These are phyloP conservation scores for Megaustenia siamemsis DNA, from an alignment of 2,888 invertebrate genomes.

Conservation along the genomic window DNA sequence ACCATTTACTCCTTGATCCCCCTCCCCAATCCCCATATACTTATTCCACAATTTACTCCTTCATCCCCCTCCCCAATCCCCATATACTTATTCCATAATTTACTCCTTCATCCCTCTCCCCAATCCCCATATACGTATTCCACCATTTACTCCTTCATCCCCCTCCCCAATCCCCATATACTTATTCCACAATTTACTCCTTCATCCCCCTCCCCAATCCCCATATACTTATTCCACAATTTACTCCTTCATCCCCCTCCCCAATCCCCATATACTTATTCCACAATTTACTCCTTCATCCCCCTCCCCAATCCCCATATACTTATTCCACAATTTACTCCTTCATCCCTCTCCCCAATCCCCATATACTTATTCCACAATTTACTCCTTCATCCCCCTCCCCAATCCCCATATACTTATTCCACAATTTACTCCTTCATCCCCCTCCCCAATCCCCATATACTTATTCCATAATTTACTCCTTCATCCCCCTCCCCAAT, in stretches of 20 bases:
- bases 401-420: too few species aligned
- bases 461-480: background rate
- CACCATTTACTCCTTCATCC: background rate
- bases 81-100: background rate
- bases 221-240: too few species aligned
- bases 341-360: background rate
- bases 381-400: background rate
- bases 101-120: background rate
- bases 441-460: background rate
- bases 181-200: background rate
- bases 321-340: too few species aligned
- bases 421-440: too few species aligned
- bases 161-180: too few species aligned
- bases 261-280: background rate
- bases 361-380: background rate
- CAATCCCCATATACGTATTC: too few species aligned
- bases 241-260: background rate
- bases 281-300: background rate
- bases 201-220: background rate
- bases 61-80: background rate
- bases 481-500: background rate
- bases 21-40: background rate
- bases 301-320: background rate
- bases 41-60: too few species aligned
- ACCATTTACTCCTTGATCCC: background rate